Evolutionary conservation across 2,113 vertebrate genomes (phyloP).

Genomic region (Neomonachus schauinslandi): DNA sequence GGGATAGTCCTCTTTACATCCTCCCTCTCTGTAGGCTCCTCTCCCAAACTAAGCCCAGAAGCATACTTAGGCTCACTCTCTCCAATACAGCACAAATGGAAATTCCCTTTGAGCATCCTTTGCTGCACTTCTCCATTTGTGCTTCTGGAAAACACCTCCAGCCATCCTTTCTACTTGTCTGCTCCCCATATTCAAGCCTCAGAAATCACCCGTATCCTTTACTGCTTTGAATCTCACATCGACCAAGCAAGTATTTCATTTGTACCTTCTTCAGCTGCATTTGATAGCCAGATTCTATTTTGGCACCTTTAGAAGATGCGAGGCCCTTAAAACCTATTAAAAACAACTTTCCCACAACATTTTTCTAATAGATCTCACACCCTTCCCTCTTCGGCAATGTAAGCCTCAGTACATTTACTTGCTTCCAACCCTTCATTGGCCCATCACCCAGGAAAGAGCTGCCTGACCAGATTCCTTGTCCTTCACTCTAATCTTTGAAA

Average conservation of each 20-base stretch:
- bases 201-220: not conserved
- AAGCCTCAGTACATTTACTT: not conserved
- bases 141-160: not conserved
- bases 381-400: not conserved
- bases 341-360: not conserved
- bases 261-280: not conserved
- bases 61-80: fast-evolving
- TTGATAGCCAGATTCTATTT: not conserved
- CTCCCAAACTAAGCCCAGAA: not conserved
- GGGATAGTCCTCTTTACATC: not conserved
- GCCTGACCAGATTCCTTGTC: not conserved
- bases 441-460: not conserved
- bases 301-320: not conserved
- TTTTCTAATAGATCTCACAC: not conserved
- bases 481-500: not conserved
- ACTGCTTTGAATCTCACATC: not conserved
- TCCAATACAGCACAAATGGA: not conserved
- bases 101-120: not conserved
- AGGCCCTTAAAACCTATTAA: not conserved
- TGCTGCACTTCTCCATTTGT: not conserved
- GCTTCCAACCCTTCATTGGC: not conserved
- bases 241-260: not conserved
- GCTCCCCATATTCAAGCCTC: not conserved
- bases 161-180: not conserved
- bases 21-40: not conserved